These are phyloP conservation scores for Hydrotaea diabolus DNA, from an alignment of 2,888 invertebrate species.

Conservation along the genomic window DNA sequence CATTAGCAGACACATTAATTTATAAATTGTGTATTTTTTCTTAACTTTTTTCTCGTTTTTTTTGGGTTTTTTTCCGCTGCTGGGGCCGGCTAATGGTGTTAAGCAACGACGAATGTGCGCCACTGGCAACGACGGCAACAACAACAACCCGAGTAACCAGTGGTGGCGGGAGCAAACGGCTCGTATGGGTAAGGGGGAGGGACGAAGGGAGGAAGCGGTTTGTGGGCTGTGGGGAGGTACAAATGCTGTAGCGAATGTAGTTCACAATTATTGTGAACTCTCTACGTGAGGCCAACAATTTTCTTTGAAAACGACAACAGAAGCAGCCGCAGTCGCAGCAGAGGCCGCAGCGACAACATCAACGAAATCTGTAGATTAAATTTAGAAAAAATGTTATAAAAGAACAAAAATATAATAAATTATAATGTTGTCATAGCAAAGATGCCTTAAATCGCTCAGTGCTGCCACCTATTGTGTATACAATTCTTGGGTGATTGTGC, in stretches of 20 bases:
- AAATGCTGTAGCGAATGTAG: slow-evolving; percentile 41
- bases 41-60: slow-evolving; percentile 27
- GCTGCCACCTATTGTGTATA: not conserved
- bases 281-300: slow-evolving; percentile 50
- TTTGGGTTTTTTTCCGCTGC: not conserved
- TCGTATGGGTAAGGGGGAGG: not conserved
- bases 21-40: slow-evolving; percentile 42
- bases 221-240: not conserved
- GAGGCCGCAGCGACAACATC: slow-evolving; percentile 28
- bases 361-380: slow-evolving; percentile 13
- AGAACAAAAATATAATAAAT: slow-evolving; percentile 19
- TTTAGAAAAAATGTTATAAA: slow-evolving; percentile 7
- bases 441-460: not conserved
- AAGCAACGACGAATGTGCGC: slow-evolving; percentile 13
- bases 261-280: slow-evolving; percentile 57
- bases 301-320: slow-evolving; percentile 25
- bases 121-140: slow-evolving; percentile 1
- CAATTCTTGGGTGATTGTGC: no score
- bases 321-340: not conserved
- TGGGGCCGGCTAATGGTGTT: slow-evolving; percentile 27
- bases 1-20: slow-evolving; percentile 59
- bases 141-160: not conserved
- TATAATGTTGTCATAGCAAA: slow-evolving; percentile 27
- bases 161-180: slow-evolving; percentile 20
- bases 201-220: not conserved